Evolutionary conservation across 64 coral and sea anemone genomes (phyloP), one percentile per base, ranked within the genome.

Genomic region (Acropora yongei): DNA sequence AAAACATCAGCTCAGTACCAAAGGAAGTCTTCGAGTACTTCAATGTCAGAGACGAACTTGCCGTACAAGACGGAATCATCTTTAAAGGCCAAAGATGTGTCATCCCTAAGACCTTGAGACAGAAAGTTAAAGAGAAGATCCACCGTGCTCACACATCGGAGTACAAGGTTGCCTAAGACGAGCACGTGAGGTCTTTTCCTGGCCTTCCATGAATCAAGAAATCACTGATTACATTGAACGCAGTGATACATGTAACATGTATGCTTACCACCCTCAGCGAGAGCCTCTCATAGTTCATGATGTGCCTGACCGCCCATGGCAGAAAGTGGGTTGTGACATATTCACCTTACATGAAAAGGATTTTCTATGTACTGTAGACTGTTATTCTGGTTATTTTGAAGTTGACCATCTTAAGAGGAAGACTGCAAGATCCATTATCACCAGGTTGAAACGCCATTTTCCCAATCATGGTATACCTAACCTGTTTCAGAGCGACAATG

Each of bases 341-440:
- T 87, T 74, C 84, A 87, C 84, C 48, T 87, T 87, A 50, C 41
- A 87, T 68, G 45, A 74, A 11, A 89, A 89, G 84, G 84, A 73
- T 45, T 87, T 49, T 48, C 65, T 87, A 17, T 87, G 68, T 73
- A 87, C 66, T 8, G 68, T 87, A 42, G 84, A 87, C 41, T 20
- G 20, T 69, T 69, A 69, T 69, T 50, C 84, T 87, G 8, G 50
- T 55, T 55, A 55, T 8, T 55, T 55, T 55, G 50, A 55, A 8
- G 8, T 55, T 55, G 50, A 20, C 3, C n/a, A 18, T 69, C 12
- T 69, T 7, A 68, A 87, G 46, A 87, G 71, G 41, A 73, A 87
- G 71, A 72, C 65, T 48, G 84, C 84, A 41, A 83, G 18, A 74
- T 10, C 9, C 30, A 74, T 87, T 47, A 87, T 87, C 41, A 87